phyloP scores from a whole-genome alignment of 2,113 vertebrate species.

The Heloderma charlesbogerti region DNA sequence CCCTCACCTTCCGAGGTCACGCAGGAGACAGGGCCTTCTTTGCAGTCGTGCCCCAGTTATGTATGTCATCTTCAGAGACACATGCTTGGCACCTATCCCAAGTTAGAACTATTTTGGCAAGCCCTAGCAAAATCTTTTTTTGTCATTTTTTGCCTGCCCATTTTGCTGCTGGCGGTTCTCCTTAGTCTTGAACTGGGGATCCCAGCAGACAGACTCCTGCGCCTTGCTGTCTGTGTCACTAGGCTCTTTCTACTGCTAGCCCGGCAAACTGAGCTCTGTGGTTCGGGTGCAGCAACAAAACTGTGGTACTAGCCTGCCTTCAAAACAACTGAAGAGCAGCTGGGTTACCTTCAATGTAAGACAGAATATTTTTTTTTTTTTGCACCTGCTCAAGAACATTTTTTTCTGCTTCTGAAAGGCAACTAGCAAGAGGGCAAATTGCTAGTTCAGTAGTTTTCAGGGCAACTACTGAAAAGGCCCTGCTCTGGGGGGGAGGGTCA shows the following conservation, averaged over 20 bases:
- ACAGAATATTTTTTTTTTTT: too few relatives aligned
- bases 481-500: too few relatives aligned
- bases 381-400: too few relatives aligned
- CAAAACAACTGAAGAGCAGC: too few relatives aligned
- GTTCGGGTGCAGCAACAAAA: background rate
- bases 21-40: background rate
- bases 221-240: background rate
- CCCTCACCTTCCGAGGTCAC: background rate
- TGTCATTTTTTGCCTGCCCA: background rate
- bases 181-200: too few relatives aligned
- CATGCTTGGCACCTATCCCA: background rate
- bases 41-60: background rate
- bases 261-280: background rate
- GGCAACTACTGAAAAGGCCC: too few relatives aligned
- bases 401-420: too few relatives aligned
- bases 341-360: too few relatives aligned
- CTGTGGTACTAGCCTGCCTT: background rate
- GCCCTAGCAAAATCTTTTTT: background rate
- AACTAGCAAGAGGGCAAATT: too few relatives aligned
- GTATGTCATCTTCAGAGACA: background rate
- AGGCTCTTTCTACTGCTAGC: background rate
- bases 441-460: too few relatives aligned
- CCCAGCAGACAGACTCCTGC: background rate
- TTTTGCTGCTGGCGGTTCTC: background rate
- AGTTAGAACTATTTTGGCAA: background rate